Evolutionary conservation across 2,113 vertebrate species (phyloP).

Genomic region (Porphyrio hochstetteri): DNA sequence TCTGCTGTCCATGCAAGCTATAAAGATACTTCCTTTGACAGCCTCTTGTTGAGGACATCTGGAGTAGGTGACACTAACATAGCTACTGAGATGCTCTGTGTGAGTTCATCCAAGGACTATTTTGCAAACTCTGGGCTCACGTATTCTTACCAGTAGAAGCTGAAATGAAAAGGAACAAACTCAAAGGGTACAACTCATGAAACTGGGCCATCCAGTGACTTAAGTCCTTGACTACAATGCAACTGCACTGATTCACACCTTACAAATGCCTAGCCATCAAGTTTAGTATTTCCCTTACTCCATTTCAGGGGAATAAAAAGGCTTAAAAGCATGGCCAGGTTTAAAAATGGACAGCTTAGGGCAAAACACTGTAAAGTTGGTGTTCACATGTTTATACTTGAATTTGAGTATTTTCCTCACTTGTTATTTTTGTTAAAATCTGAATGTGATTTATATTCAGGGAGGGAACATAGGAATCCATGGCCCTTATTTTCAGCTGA

Average conservation of each 20-base stretch:
- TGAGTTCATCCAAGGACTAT: conserved; percentile 21
- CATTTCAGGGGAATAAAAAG: background rate
- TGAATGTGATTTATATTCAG: background rate
- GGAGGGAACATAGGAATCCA: background rate
- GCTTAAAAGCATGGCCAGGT: background rate
- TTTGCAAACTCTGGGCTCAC: background rate
- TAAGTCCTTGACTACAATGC: background rate
- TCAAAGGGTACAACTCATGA: background rate
- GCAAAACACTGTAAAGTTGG: background rate
- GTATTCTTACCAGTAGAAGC: background rate
- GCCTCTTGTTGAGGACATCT: background rate
- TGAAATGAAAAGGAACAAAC: background rate
- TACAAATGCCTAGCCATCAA: rapidly evolving
- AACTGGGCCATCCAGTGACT: background rate
- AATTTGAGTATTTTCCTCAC: background rate
- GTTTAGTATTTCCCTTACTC: background rate
- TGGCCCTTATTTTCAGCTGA: background rate
- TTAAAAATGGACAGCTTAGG: background rate
- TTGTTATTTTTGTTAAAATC: background rate
- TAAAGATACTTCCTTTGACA: conserved; percentile 33
- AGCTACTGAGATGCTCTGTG: background rate
- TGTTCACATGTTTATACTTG: background rate
- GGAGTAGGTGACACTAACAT: conserved; percentile 9
- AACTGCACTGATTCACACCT: background rate
- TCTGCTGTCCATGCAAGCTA: background rate